These are phyloP conservation scores for Leistus spinibarbis DNA, from an alignment of 2,888 invertebrate genomes.

Conservation along the genomic window DNA sequence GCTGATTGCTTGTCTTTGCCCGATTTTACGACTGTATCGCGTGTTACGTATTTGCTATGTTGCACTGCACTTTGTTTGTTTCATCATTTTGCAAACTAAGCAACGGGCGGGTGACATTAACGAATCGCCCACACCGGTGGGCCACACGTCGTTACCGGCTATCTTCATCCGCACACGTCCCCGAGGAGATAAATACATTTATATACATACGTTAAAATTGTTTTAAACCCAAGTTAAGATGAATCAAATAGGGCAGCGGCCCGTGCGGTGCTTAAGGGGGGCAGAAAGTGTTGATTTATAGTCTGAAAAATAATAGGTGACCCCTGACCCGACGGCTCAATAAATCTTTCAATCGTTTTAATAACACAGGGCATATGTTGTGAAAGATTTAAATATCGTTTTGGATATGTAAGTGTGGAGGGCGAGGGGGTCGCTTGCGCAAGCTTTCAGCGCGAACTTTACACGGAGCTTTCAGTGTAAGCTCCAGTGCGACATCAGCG, in stretches of 20 bases:
- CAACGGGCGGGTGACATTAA: too few relatives aligned
- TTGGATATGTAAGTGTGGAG: background rate
- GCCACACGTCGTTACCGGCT: too few relatives aligned
- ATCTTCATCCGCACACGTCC: too few relatives aligned
- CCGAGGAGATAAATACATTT: too few relatives aligned
- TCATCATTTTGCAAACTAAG: too few relatives aligned
- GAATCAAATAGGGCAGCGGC: background rate
- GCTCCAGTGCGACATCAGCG: slow-evolving; percentile 15
- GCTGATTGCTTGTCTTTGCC: background rate
- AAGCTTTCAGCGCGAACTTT: slow-evolving; percentile 25
- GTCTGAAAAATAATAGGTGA: background rate
- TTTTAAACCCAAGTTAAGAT: background rate
- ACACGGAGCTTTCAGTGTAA: slow-evolving; percentile 10
- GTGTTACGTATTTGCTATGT: background rate
- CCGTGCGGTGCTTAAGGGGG: background rate
- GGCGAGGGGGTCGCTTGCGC: slow-evolving; percentile 13
- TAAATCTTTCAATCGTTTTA: background rate
- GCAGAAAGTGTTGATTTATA: background rate
- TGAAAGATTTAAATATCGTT: background rate
- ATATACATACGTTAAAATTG: too few relatives aligned
- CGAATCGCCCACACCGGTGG: too few relatives aligned
- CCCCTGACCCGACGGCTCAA: background rate
- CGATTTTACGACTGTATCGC: background rate
- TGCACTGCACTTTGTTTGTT: too few relatives aligned
- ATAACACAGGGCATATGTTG: background rate